phyloP scores from a whole-genome alignment of 2,888 invertebrate species.

The Encarsia formosa region DNA sequence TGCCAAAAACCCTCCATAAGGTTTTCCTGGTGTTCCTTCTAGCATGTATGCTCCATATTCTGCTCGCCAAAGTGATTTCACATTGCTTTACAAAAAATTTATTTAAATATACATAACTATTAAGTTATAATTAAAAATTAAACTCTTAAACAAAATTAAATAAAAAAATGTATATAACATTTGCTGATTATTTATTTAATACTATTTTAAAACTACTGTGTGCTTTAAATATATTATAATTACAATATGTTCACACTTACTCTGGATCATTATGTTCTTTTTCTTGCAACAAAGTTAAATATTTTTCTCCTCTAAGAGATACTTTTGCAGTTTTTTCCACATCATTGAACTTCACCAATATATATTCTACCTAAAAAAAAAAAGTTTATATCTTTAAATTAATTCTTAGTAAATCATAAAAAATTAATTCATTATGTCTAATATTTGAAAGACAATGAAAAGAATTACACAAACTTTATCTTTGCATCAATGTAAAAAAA shows the following conservation, averaged over 20 bases:
- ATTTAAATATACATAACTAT: no score
- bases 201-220: no score
- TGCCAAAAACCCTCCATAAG: slow-evolving; percentile 89
- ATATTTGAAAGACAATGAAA: not conserved
- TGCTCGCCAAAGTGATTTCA: slow-evolving; percentile 91
- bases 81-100: no score
- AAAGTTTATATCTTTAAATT: slow-evolving; percentile 1
- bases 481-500: no score
- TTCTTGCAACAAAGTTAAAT: slow-evolving; percentile 76
- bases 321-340: slow-evolving; percentile 77
- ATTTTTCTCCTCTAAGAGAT: slow-evolving; percentile 76
- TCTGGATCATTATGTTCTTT: slow-evolving; percentile 73
- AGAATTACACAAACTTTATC: no score
- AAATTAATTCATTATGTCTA: not conserved
- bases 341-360: slow-evolving; percentile 92
- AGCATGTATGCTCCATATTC: slow-evolving; percentile 99
- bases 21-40: slow-evolving; percentile 96
- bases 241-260: slow-evolving; percentile 52
- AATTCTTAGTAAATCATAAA: not conserved
- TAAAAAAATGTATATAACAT: no score
- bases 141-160: no score
- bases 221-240: no score
- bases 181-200: no score
- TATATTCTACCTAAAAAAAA: slow-evolving; percentile 78
- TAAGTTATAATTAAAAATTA: no score